Conservation (phyloP, 2,797 vertebrate species). For the Mycteria americana region DNA sequence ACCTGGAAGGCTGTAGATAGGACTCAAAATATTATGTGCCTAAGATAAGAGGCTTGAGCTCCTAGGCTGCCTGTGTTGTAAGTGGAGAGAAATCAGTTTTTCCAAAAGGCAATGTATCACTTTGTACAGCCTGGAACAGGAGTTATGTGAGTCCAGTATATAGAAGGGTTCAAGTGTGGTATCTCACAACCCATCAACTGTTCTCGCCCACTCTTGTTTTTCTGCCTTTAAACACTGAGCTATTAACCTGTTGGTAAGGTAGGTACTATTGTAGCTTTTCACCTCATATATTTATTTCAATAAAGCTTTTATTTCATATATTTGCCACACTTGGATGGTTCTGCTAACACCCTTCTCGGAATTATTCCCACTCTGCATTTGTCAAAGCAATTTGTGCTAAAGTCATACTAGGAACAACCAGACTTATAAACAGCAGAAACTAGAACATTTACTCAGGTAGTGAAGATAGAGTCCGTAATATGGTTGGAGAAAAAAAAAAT, state of each 20-base stretch:
- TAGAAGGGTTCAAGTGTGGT: neutral
- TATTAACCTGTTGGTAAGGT: neutral
- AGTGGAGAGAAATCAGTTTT: neutral
- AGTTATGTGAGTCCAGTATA: neutral
- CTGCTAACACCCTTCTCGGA: neutral
- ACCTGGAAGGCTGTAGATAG: neutral
- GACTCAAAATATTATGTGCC: neutral
- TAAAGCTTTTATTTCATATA: slow-evolving; percentile 18
- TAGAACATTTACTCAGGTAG: neutral
- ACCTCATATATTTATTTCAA: neutral
- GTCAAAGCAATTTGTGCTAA: neutral
- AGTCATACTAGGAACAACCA: neutral
- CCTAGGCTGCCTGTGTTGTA: neutral
- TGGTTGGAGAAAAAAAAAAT: neutral
- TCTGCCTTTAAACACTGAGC: neutral
- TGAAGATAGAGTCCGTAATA: neutral
- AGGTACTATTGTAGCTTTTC: neutral
- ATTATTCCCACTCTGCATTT: slow-evolving; percentile 10
- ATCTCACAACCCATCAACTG: neutral
- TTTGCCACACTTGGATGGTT: slow-evolving; percentile 16
- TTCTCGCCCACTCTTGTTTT: neutral
- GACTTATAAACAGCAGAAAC: neutral
- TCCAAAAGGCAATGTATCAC: neutral
- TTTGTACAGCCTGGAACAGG: neutral
- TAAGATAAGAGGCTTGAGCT: neutral